Evolutionary conservation across 1,140 invertebrate species (phyloP).

Genomic region (Drosophila cardini): DNA sequence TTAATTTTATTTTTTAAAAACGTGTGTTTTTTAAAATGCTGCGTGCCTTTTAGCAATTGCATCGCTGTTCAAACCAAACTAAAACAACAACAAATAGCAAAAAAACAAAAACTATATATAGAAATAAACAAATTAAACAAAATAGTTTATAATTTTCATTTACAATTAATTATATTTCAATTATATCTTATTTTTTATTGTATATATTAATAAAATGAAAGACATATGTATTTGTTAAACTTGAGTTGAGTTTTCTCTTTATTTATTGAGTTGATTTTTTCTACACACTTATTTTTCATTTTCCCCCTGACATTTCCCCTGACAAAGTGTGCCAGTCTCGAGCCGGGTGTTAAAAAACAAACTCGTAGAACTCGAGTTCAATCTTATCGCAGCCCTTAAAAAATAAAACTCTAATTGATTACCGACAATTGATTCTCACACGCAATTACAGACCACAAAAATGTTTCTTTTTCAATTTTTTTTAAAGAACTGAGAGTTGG

Average conservation of each 20-base stretch:
- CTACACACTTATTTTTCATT: slow-evolving; percentile 21
- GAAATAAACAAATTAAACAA: slow-evolving; percentile 27
- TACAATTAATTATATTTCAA: slow-evolving; percentile 50
- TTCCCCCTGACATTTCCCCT: slow-evolving; percentile 10
- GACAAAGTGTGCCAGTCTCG: slow-evolving; percentile 60
- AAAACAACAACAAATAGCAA: slow-evolving; percentile 22
- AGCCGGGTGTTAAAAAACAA: slow-evolving; percentile 16
- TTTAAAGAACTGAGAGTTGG: slow-evolving; percentile 32
- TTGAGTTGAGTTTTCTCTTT: slow-evolving; percentile 41
- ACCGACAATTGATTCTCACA: slow-evolving; percentile 48
- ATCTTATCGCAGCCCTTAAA: slow-evolving; percentile 64
- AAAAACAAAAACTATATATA: slow-evolving; percentile 17
- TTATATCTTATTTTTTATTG: slow-evolving; percentile 57
- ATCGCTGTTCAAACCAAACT: slow-evolving; percentile 45
- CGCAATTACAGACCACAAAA: slow-evolving; percentile 35
- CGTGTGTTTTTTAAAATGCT: slow-evolving; percentile 83
- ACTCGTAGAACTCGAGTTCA: slow-evolving; percentile 12
- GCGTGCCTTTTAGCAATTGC: slow-evolving; percentile 81
- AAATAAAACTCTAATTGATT: slow-evolving; percentile 64
- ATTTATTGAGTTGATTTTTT: slow-evolving; percentile 45
- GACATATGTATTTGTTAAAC: slow-evolving; percentile 69
- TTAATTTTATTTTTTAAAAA: slow-evolving; percentile 80
- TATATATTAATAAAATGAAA: slow-evolving; percentile 72
- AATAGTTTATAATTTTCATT: slow-evolving; percentile 59
- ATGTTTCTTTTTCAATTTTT: slow-evolving; percentile 30